phyloP scores from a whole-genome alignment of 2,888 invertebrate genomes.

The Hydraecia micacea region DNA sequence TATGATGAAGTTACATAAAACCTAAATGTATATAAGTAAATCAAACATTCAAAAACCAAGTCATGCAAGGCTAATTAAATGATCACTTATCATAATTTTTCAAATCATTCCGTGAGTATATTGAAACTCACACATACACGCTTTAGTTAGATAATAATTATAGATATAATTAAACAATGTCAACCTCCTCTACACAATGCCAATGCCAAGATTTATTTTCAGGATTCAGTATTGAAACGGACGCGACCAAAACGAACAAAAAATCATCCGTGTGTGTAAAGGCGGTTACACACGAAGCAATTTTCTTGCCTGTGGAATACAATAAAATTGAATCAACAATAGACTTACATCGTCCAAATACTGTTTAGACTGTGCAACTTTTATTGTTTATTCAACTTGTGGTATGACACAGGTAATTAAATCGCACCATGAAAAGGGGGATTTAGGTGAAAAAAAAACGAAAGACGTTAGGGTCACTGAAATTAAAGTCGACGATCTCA shows the following conservation, averaged over 20 bases:
- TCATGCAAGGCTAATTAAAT: too few species aligned
- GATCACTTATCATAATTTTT: background rate
- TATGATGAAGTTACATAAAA: background rate
- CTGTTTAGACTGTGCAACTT: background rate
- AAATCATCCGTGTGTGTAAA: background rate
- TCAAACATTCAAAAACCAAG: background rate
- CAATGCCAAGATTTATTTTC: slow-evolving; percentile 46
- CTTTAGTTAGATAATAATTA: slow-evolving; percentile 30
- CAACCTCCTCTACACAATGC: slow-evolving; percentile 31
- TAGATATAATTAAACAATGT: slow-evolving; percentile 20
- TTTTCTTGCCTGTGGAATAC: background rate
- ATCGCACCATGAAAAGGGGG: background rate
- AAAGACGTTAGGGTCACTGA: background rate
- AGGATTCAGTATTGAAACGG: slow-evolving; percentile 17
- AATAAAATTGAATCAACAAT: background rate
- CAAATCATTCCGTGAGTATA: slow-evolving; percentile 3
- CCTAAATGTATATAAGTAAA: background rate
- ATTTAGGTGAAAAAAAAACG: background rate
- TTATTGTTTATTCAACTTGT: background rate
- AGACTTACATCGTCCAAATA: background rate
- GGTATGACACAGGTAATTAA: too few species aligned
- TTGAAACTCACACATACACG: slow-evolving; percentile 21
- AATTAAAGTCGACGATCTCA: background rate
- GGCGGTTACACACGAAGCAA: background rate
- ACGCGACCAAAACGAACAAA: background rate